A percentile compares a stretch with the other conserved stretches of the same genome.
Evolutionary conservation across 2,888 invertebrate genomes (phyloP).

Genomic region (Aleiodes alternator): DNA sequence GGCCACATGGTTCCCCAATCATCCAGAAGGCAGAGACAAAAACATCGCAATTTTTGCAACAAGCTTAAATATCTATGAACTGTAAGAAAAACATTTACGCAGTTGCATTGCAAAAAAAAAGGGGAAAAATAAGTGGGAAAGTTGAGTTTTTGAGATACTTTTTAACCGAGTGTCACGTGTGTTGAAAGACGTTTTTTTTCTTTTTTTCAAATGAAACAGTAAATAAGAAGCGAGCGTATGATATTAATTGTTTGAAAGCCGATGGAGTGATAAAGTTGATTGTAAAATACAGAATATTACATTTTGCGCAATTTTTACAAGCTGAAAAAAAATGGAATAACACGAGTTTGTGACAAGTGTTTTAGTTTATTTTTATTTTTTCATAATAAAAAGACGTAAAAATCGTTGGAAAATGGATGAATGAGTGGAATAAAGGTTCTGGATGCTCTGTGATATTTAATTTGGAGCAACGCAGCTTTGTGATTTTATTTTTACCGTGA

Average conservation of each 20-base stretch:
- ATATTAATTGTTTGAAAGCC: conserved; percentile 5
- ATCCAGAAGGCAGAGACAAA: conserved; percentile 49
- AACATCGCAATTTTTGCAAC: conserved; percentile 55
- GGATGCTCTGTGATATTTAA: no score
- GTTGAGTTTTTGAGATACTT: background rate
- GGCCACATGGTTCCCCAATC: conserved; percentile 61
- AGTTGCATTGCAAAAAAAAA: conserved; percentile 48
- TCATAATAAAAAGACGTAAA: no score
- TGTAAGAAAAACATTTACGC: conserved; percentile 52
- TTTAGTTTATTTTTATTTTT: no score
- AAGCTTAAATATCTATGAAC: conserved; percentile 25
- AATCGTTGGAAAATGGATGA: no score
- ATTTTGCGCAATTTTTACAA: background rate
- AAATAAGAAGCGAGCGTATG: no score
- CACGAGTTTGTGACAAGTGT: no score
- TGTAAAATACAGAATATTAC: background rate
- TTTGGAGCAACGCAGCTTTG: no score
- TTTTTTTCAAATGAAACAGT: background rate
- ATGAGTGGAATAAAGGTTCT: no score
- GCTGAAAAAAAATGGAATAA: no score
- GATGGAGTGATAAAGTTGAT: conserved; percentile 10
- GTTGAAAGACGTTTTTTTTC: conserved; percentile 20
- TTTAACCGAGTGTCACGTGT: conserved; percentile 41
- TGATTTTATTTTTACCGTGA: no score
- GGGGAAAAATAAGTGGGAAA: background rate